Base-by-base conservation (phyloP, 2,888 invertebrate species). In the Drosophila parthenogenetica region DNA sequence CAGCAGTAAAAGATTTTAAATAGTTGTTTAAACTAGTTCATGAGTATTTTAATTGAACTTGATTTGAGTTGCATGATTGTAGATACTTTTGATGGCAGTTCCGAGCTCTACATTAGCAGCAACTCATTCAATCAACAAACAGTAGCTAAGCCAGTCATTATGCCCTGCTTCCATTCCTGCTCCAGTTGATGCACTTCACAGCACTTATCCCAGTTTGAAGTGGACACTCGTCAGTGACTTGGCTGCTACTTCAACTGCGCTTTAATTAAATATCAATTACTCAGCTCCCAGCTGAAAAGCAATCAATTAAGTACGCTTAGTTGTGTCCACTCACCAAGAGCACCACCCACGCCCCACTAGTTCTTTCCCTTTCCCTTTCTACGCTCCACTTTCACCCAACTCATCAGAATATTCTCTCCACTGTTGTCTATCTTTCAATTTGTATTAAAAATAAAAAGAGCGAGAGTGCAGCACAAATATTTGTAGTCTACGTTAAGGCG, bases 211-310 rank as follows among this genome's bases (percentile, higher is more conserved):
- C 45, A 39, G 16, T 32, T 42, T 57, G 19, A 10, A 77, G 61
- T 66, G 61, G 55, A 43, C 65, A 77, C 64, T 75, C 40, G 49
- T 16, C 25, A 55, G 51, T 84, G 76, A 69, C 76, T 67, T 55
- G 79, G 82, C 71, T 87, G 72, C 64, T 70, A 66, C 82, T 87
- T 85, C 35, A 72, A 54, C 69, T 75, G 75, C 65, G 88, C 80
- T 83, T 86, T 83, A 83, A 83, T 83, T 83, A 83, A 86, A 83
- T 86, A 83, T 88, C 88, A 88, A 83, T 88, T 83, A 88, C 88
- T 67, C 69, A 66, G 76, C 51, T 48, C 53, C 37, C 60, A 84
- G 77, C 80, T 77, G 68, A 62, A 79, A 86, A 68, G 86, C 86
- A 82, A 88, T 83, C 83, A 83, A 88, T 83, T 83, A 83, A 88